phyloP scores from a whole-genome alignment of 2,888 invertebrate genomes.

The Tinea trinotella region DNA sequence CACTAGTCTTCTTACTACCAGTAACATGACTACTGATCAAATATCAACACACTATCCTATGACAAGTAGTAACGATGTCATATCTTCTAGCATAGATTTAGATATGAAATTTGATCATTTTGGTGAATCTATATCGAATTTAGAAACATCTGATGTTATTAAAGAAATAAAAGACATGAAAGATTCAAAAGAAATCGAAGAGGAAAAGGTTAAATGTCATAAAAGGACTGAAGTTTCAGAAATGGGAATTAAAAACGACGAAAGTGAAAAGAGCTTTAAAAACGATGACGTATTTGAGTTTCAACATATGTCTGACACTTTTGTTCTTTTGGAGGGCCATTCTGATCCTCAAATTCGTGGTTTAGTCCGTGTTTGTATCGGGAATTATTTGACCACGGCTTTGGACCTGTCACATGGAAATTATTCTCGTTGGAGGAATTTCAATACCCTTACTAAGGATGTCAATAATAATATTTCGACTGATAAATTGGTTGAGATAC shows the following conservation, averaged over 20 bases:
- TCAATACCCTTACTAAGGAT: conserved; percentile 44
- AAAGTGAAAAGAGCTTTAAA: conserved; percentile 21
- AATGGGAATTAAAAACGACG: conserved; percentile 25
- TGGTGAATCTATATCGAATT: conserved; percentile 59
- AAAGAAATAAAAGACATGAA: conserved; percentile 28
- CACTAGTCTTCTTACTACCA: conserved; percentile 59
- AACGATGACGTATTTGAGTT: conserved; percentile 36
- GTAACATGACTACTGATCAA: conserved; percentile 55
- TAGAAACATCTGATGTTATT: conserved; percentile 42
- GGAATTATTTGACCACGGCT: conserved; percentile 76
- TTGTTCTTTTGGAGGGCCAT: conserved; percentile 77
- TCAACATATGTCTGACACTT: conserved; percentile 80
- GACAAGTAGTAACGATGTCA: conserved; percentile 52
- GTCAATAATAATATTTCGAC: conserved; percentile 48
- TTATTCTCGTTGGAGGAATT: conserved; percentile 63
- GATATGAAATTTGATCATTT: conserved; percentile 78
- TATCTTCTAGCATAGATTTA: conserved; percentile 59
- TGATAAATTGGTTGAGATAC: conserved; percentile 62
- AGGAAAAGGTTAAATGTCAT: conserved; percentile 21
- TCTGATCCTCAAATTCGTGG: conserved; percentile 88
- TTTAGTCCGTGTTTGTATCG: conserved; percentile 76
- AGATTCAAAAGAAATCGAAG: conserved; percentile 39
- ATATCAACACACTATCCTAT: conserved; percentile 56
- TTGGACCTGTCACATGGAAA: conserved; percentile 70
- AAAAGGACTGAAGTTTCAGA: neutral